phyloP scores from a whole-genome alignment of 2,888 invertebrate genomes.

The Pristionchus japonicus region DNA sequence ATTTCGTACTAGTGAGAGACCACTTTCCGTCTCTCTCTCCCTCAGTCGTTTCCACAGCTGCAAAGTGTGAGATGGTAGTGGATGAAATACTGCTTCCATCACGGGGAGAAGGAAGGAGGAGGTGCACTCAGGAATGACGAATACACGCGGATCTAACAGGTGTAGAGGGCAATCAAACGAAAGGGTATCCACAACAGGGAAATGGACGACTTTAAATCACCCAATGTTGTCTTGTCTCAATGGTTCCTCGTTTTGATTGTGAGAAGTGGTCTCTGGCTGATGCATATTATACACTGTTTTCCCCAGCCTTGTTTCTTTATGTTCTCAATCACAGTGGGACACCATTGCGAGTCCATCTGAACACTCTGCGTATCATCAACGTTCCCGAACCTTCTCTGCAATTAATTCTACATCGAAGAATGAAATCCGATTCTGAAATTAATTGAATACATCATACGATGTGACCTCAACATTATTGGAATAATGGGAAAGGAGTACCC shows the following conservation, averaged over 20 bases:
- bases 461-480: too few species aligned
- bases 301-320: not conserved
- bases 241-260: not conserved
- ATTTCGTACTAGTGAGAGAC: not conserved
- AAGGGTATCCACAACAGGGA: not conserved
- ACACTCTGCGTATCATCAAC: not conserved
- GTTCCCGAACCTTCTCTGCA: not conserved
- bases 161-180: too few species aligned
- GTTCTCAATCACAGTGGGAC: not conserved
- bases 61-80: not conserved
- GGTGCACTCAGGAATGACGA: not conserved
- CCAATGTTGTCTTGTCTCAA: too few species aligned
- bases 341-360: not conserved
- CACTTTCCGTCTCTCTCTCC: not conserved
- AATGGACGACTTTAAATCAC: not conserved
- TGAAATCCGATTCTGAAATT: not conserved
- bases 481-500: too few species aligned
- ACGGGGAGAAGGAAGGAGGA: not conserved
- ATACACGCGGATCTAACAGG: not conserved
- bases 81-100: not conserved
- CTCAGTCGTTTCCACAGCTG: not conserved
- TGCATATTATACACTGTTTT: not conserved
- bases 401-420: not conserved
- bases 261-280: not conserved
- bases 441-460: too few species aligned